These are phyloP conservation scores for Aramus guarauna DNA, from an alignment of 2,113 vertebrate species.

Conservation along the genomic window DNA sequence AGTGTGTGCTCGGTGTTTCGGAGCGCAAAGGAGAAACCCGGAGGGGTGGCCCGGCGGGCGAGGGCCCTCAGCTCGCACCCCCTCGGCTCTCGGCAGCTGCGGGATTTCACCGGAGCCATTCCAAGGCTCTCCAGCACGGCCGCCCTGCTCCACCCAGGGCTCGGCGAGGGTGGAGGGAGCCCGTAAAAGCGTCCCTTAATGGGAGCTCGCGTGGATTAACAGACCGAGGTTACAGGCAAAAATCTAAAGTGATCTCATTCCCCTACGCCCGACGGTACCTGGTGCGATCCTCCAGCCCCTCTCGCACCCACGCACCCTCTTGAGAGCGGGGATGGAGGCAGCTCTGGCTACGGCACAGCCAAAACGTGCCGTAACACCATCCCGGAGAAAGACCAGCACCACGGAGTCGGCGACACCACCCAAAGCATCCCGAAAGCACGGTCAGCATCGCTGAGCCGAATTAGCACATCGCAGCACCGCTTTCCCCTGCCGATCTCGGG, in stretches of 20 bases:
- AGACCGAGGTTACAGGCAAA: neutral
- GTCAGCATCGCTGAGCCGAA: neutral
- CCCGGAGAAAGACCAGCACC: neutral
- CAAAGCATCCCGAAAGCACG: neutral
- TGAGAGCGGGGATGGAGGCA: neutral
- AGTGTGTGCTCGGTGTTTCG: accelerated
- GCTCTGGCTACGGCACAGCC: neutral
- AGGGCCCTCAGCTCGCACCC: neutral
- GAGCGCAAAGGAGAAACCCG: neutral
- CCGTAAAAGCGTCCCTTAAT: neutral
- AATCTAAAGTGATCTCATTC: neutral
- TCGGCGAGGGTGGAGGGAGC: neutral
- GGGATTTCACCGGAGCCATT: neutral
- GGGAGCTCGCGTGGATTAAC: neutral
- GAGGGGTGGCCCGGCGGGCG: neutral
- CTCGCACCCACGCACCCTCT: neutral
- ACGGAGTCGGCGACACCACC: neutral
- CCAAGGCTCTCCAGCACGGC: neutral
- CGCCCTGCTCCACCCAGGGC: constrained; percentile 23
- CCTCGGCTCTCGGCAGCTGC: neutral
- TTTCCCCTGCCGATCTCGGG: neutral
- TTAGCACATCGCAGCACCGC: neutral
- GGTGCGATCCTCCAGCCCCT: neutral
- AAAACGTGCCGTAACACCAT: neutral
- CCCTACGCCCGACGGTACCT: neutral